Base-by-base conservation (phyloP, 2,113 vertebrate species). In the Numida meleagris region DNA sequence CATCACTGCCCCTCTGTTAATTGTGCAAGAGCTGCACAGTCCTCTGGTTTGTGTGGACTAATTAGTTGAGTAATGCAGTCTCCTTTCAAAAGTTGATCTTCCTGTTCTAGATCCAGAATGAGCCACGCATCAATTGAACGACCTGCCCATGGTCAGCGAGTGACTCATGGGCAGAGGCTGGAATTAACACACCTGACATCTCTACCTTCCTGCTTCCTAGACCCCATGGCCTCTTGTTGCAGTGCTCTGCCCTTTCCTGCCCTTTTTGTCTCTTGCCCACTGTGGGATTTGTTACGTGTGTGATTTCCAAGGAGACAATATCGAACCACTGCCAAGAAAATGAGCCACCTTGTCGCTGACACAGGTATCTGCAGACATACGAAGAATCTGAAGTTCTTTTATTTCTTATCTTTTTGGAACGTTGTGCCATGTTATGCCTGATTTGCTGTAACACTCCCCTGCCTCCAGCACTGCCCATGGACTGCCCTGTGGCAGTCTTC, bases 61-160 rank as follows among this genome's bases (percentile, higher is more conserved):
- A 92, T 75, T 5, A 82, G 55, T 45, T 73, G 81, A 74, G 88
- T 74, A 53, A 89, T 34, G 65, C 81, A 75, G 57, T 29, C 86
- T 51, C 58, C 43, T 72, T 86, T 38, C 16, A 14, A 82, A 63
- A 62, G 90, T 57, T 79, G 51, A 53, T 31, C 81, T 92, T 94
- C 93, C 93, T 94, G 81, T 68, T 94, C 57, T n/a, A 62, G 82
- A 89, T 66, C 80, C 65, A 43, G 71, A 86, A 81, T 31, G 58
- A 92, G 61, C 33, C 86, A n/a, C 9, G 38, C 15, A n/a, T 53
- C 55, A 83, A 73, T 79, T 82, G 57, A 79, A 51, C 66, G 51
- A 88, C 62, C 70, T 91, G 42, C 36, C 16, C 4, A 0, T 1
- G 25, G 78, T 76, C 78, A 66, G 58, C 1, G 21, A 88, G n/a